phyloP scores from a whole-genome alignment of 2,797 vertebrate species.

The Xerus rutilus region DNA sequence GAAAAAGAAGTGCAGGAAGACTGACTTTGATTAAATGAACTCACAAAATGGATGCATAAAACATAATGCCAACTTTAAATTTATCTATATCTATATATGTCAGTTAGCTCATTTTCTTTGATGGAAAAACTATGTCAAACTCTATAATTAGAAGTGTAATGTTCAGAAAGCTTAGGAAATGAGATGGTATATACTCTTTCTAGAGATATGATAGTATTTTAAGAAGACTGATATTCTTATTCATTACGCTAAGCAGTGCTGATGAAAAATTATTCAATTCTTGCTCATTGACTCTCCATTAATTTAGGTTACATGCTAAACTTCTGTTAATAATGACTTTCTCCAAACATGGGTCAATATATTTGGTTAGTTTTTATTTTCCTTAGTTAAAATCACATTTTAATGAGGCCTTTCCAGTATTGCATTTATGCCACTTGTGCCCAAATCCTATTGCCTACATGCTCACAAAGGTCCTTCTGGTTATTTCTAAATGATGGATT shows the following conservation, averaged over 20 bases:
- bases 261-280: not conserved
- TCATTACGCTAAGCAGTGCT: not conserved
- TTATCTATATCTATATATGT: not conserved
- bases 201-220: not conserved
- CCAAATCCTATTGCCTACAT: not conserved
- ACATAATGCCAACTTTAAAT: not conserved
- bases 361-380: slow-evolving; percentile 40
- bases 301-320: not conserved
- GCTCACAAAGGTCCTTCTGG: not conserved
- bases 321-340: not conserved
- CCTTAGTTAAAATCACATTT: not conserved
- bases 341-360: slow-evolving; percentile 1
- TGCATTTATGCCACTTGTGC: not conserved
- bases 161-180: not conserved
- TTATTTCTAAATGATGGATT: not conserved
- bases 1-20: not conserved
- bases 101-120: slow-evolving; percentile 30
- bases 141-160: not conserved
- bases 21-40: not conserved
- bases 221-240: not conserved
- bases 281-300: not conserved
- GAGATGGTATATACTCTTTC: not conserved
- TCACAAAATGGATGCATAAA: not conserved
- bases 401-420: not conserved
- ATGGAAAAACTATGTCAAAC: not conserved